phyloP scores from a whole-genome alignment of 1,140 invertebrate genomes.

The Apis dorsata region DNA sequence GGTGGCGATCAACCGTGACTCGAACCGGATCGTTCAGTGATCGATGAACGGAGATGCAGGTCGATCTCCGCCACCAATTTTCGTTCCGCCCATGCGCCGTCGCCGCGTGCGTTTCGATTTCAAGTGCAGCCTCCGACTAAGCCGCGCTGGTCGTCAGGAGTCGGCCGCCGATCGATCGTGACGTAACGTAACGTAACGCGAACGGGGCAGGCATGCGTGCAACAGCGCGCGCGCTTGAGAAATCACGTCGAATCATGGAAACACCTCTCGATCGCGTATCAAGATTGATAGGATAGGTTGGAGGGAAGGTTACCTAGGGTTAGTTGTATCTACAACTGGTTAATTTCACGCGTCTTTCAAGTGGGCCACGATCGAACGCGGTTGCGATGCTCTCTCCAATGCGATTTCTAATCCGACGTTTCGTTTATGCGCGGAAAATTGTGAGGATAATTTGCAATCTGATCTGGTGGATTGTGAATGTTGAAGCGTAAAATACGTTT shows the following conservation, averaged over 20 bases:
- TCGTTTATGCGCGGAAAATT: background rate
- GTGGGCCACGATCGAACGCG: background rate
- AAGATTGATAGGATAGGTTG: background rate
- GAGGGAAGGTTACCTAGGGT: background rate
- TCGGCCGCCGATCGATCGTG: slow-evolving; percentile 15
- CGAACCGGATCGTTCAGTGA: background rate
- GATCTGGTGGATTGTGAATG: background rate
- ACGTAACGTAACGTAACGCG: background rate
- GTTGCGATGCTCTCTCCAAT: background rate
- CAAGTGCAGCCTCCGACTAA: slow-evolving; percentile 17
- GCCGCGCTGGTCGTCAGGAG: background rate
- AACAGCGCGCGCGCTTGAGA: background rate
- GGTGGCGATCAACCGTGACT: background rate
- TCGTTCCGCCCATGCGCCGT: background rate
- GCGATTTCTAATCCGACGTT: background rate
- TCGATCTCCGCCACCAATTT: background rate
- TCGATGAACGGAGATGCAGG: background rate
- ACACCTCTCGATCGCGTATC: background rate
- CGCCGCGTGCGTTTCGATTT: slow-evolving; percentile 2
- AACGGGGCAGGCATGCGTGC: slow-evolving; percentile 15
- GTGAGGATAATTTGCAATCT: background rate
- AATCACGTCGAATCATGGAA: slow-evolving; percentile 15
- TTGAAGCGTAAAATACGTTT: background rate
- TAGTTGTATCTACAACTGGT: background rate
- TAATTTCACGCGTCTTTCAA: slow-evolving; percentile 5